A percentile compares a stretch with the other conserved stretches of the same genome.
These are phyloP conservation scores for Drosophila bifasciata DNA, from an alignment of 1,140 invertebrate species.

Conservation along the genomic window DNA sequence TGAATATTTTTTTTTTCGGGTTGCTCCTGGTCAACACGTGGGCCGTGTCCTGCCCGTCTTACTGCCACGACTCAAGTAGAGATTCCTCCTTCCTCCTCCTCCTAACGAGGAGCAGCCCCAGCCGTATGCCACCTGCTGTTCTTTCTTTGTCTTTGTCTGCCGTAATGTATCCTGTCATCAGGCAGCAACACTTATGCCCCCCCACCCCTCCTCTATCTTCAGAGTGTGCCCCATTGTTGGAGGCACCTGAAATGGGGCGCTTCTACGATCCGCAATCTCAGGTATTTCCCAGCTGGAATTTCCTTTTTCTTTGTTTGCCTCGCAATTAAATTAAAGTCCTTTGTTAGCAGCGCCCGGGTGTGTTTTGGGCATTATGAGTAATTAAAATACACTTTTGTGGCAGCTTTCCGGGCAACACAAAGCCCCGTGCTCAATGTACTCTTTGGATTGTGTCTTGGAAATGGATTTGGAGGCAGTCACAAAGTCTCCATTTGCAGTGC, in stretches of 20 bases:
- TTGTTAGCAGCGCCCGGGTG: slow-evolving; percentile 43
- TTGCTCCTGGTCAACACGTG: too few relatives aligned
- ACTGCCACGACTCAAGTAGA: too few relatives aligned
- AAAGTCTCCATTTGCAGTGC: slow-evolving; percentile 7
- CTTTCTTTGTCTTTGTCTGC: slow-evolving; percentile 17
- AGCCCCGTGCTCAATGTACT: slow-evolving; percentile 16
- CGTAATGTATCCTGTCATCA: slow-evolving; percentile 63
- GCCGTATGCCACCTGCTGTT: too few relatives aligned
- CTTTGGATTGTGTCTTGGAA: background rate
- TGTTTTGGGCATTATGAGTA: slow-evolving; percentile 52
- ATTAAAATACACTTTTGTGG: slow-evolving; percentile 51
- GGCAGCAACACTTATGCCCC: slow-evolving; percentile 39
- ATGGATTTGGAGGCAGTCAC: slow-evolving; percentile 6
- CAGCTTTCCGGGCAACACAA: slow-evolving; percentile 36
- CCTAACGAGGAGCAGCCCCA: too few relatives aligned
- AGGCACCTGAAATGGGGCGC: slow-evolving; percentile 15
- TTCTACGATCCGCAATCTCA: background rate
- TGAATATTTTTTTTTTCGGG: too few relatives aligned
- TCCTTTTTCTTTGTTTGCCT: slow-evolving; percentile 48
- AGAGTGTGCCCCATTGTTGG: slow-evolving; percentile 9
- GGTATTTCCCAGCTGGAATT: slow-evolving; percentile 6
- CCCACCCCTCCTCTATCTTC: background rate
- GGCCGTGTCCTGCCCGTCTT: too few relatives aligned
- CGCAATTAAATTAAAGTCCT: slow-evolving; percentile 55
- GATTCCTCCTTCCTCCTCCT: too few relatives aligned